phyloP scores from a whole-genome alignment of 2,888 invertebrate species.

The Choristoneura rosaceana region DNA sequence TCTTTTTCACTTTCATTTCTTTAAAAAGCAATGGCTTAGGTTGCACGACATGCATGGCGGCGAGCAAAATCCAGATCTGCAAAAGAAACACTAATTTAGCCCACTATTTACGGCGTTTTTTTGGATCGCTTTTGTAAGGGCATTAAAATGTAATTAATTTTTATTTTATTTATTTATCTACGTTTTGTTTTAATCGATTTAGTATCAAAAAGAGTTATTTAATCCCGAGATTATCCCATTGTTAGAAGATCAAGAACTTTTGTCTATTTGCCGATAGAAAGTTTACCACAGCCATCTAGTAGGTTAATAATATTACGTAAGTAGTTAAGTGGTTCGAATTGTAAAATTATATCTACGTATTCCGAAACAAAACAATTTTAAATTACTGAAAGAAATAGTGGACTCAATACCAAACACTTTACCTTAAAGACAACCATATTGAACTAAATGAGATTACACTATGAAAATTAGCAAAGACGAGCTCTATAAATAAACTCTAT shows the following conservation, averaged over 20 bases:
- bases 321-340: too few species aligned
- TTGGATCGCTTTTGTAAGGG: too few species aligned
- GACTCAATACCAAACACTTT: not conserved
- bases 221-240: too few species aligned
- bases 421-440: conserved; percentile 39
- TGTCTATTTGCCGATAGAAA: too few species aligned
- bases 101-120: too few species aligned
- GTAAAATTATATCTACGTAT: not conserved
- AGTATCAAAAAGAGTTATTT: too few species aligned
- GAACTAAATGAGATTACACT: conserved; percentile 19
- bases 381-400: not conserved
- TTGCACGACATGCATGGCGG: conserved; percentile 46
- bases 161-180: too few species aligned
- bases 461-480: conserved; percentile 8
- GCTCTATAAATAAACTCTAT: conserved; percentile 39
- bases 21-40: conserved; percentile 53
- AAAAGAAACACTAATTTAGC: conserved; percentile 38
- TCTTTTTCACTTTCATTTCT: conserved; percentile 58
- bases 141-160: too few species aligned
- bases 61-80: conserved; percentile 49
- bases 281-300: too few species aligned
- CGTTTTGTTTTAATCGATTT: too few species aligned
- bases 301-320: too few species aligned
- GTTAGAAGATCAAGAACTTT: too few species aligned
- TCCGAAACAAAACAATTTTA: not conserved